Evolutionary conservation across 2,797 vertebrate species (phyloP).

Genomic region (Aulostomus chinensis): DNA sequence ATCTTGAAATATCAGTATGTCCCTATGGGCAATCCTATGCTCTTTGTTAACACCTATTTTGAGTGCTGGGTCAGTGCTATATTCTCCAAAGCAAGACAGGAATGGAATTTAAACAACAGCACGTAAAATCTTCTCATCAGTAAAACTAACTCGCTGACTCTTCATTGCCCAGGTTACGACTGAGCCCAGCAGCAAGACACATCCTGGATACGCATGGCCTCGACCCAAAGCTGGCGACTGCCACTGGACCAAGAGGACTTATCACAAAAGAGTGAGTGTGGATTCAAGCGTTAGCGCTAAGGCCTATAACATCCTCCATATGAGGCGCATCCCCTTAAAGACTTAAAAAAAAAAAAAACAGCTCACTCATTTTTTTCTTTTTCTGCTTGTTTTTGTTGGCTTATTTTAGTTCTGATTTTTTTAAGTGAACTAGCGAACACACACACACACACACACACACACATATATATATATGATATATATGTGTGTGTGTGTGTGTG

Average conservation of each 20-base stretch:
- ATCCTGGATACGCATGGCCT: constrained; percentile 89
- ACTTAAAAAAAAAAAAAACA: too few species aligned
- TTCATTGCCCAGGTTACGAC: constrained; percentile 81
- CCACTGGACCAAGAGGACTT: constrained; percentile 90
- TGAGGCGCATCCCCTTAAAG: too few species aligned
- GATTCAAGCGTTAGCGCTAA: not conserved
- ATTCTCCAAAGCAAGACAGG: too few species aligned
- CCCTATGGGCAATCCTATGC: not conserved
- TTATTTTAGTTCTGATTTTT: not conserved
- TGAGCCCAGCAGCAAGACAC: constrained; percentile 94
- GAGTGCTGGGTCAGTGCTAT: too few species aligned
- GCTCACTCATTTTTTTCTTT: not conserved
- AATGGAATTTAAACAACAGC: not conserved
- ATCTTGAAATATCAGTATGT: too few species aligned
- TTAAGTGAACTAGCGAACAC: too few species aligned
- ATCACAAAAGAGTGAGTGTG: constrained; percentile 94
- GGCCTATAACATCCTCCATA: too few species aligned
- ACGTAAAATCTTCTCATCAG: not conserved
- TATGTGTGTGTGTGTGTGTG: too few species aligned
- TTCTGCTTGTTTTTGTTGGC: constrained; percentile 4
- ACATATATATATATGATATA: too few species aligned
- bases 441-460: too few species aligned
- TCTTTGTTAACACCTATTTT: too few species aligned
- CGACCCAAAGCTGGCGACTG: constrained; percentile 80
- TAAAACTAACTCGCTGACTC: not conserved